Percentiles rank a stretch among this genome's conserved stretches.
Evolutionary conservation across 2,888 invertebrate species (phyloP).

Genomic region (Thymelicus lineola): DNA sequence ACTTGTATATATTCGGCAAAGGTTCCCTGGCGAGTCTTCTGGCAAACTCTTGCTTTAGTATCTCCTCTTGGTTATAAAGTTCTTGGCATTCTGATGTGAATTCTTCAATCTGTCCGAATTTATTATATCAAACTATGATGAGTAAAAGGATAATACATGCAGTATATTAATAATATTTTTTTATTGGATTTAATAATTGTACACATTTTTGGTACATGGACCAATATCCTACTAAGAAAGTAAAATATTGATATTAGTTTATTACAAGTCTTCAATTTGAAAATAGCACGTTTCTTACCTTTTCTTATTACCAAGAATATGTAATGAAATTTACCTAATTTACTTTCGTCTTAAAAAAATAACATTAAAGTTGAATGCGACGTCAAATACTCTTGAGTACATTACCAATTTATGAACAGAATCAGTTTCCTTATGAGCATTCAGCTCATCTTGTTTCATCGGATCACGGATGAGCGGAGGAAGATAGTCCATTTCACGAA

Average conservation of each 20-base stretch:
- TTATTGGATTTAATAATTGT: no score
- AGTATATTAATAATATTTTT: no score
- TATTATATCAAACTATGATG: neutral
- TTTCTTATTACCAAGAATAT: no score
- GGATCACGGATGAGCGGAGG: conserved; percentile 50
- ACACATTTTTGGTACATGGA: no score
- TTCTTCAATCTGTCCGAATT: neutral
- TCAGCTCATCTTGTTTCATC: neutral
- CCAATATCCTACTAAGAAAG: no score
- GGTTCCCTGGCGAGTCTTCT: conserved; percentile 52
- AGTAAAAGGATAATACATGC: no score
- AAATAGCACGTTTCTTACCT: no score
- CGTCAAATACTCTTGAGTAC: neutral
- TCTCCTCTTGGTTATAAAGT: conserved; percentile 48
- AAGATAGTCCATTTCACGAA: conserved; percentile 57
- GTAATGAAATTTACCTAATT: no score
- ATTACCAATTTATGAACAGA: conserved; percentile 18
- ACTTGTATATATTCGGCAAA: conserved; percentile 57
- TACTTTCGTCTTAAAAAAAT: no score
- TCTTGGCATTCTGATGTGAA: conserved; percentile 28
- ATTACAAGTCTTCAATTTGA: no score
- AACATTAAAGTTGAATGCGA: no score
- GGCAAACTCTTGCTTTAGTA: conserved; percentile 58
- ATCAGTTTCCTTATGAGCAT: neutral
- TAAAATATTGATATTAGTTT: no score